A percentile compares a stretch with the other conserved stretches of the same genome.
These are phyloP conservation scores for Clitarchus hookeri DNA, from an alignment of 2,888 invertebrate species.

Conservation along the genomic window DNA sequence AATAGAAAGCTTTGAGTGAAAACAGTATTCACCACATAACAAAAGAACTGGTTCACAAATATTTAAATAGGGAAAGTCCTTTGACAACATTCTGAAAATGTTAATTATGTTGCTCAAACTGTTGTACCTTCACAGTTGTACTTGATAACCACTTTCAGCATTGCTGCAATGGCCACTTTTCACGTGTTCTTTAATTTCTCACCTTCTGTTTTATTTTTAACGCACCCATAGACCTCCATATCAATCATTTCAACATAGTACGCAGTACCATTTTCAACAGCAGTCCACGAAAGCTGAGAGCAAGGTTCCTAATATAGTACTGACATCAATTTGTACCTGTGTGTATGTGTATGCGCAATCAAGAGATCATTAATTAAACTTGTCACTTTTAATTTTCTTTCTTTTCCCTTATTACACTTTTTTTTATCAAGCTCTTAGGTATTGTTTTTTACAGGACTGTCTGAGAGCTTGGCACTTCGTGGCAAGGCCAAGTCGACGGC, in stretches of 20 bases:
- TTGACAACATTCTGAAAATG: too few relatives aligned
- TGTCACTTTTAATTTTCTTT: constrained; percentile 39
- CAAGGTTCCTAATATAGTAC: constrained; percentile 39
- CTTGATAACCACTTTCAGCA: too few relatives aligned
- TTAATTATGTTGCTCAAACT: too few relatives aligned
- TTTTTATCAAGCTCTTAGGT: constrained; percentile 33
- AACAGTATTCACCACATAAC: too few relatives aligned
- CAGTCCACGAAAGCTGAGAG: background rate
- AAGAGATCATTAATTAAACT: constrained; percentile 43
- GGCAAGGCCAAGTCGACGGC: constrained; percentile 10
- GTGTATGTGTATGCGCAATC: constrained; percentile 38
- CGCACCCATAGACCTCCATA: constrained; percentile 15
- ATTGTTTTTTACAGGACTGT: constrained; percentile 29
- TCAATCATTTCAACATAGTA: constrained; percentile 31
- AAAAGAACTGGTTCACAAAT: too few relatives aligned
- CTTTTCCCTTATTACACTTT: constrained; percentile 17
- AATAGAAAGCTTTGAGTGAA: too few relatives aligned
- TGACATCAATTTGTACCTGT: constrained; percentile 39
- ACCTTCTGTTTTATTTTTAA: background rate
- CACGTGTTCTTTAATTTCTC: background rate
- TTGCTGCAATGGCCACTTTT: background rate
- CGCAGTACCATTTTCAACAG: constrained; percentile 25
- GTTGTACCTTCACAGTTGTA: too few relatives aligned
- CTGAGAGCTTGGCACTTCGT: background rate
- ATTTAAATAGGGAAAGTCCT: too few relatives aligned